These are phyloP conservation scores for Nephrotoma guestfalica DNA, from an alignment of 2,888 invertebrate species.

Conservation along the genomic window DNA sequence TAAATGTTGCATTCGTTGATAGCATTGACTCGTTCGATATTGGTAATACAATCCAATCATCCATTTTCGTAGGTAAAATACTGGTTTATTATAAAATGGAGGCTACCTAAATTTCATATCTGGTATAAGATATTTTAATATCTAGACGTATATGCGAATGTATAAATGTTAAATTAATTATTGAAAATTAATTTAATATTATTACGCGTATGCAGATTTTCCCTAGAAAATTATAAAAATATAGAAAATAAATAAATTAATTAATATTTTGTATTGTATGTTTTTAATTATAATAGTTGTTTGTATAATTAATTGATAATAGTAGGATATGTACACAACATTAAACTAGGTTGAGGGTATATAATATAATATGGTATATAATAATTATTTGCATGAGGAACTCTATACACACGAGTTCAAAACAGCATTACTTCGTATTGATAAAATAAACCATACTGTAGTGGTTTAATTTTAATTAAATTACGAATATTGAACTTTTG, in stretches of 20 bases:
- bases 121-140: neutral
- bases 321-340: neutral
- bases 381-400: neutral
- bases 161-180: neutral
- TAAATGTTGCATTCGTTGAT: neutral
- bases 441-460: neutral
- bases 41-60: neutral
- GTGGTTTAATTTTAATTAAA: neutral
- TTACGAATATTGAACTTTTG: neutral
- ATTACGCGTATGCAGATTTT: neutral
- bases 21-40: neutral
- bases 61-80: neutral
- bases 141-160: neutral
- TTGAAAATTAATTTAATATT: neutral
- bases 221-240: neutral
- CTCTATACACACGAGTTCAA: neutral
- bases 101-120: neutral
- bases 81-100: neutral
- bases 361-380: neutral
- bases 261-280: neutral
- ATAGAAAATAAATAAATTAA: neutral
- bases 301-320: neutral
- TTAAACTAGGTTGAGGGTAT: neutral
- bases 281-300: neutral
- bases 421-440: neutral